Evolutionary conservation across 2,888 invertebrate species (phyloP), one percentile per base, ranked within the genome.

Genomic region (Megaustenia siamemsis): DNA sequence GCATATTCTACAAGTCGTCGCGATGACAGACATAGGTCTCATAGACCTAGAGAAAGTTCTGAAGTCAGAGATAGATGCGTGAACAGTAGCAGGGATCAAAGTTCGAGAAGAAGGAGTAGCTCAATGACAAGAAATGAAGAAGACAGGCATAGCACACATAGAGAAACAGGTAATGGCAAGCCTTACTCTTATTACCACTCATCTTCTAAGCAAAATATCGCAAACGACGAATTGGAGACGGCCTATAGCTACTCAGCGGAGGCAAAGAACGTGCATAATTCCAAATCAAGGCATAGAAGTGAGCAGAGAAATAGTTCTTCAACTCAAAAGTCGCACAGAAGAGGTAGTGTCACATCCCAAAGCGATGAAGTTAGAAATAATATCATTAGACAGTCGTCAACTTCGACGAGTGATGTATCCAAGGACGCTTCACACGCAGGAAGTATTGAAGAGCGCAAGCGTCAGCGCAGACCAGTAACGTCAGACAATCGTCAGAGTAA

Each of bases 171-270:
- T 2, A 35, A 76, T 10, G 56, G 24, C 28, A 76, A n/a, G 10
- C 1, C 32, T 21, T 35, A n/a, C 10, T 4, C 53, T 10, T 2
- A 6, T 21, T 24, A 35, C n/a, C 35, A 15, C 8, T 56, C 76
- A 1, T 71, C 71, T 24, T 76, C 76, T 21, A 76, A 76, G 35
- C 53, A 76, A 21, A 56, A 24, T 2, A 53, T 76, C 56, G 38
- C n/a, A 0, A 76, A 35, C 5, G 76, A 76, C 24, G 76, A 53
- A 53, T 15, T 28, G 32, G 75, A 32, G 21, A 56, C 24, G 12
- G 6, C 28, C n/a, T n/a, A n/a, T n/a, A n/a, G n/a, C n/a, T n/a
- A n/a, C n/a, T n/a, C n/a, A n/a, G n/a, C n/a, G n/a, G 1, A 40
- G 5, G 1, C 6, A 71, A 43, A 71, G 1, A 45, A 71, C 21